Conservation (phyloP, 2,888 invertebrate species). For the Diarsia rubi region DNA sequence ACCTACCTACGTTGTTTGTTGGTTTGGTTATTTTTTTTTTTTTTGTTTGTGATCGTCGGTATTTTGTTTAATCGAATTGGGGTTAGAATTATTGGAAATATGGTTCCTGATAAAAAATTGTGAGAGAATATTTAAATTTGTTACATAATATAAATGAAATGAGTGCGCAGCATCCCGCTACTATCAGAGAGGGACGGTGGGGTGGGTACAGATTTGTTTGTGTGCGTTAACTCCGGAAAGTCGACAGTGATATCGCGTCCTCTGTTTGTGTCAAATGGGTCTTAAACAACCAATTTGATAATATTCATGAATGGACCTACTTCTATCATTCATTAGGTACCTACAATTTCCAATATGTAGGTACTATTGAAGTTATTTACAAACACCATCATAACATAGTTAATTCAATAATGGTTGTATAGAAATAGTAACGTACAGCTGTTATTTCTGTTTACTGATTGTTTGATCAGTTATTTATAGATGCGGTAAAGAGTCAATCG, state of each 20-base stretch:
- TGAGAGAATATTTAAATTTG: slow-evolving; percentile 46
- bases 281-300: slow-evolving; percentile 5
- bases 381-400: neutral
- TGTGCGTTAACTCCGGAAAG: slow-evolving; percentile 61
- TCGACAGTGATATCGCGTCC: slow-evolving; percentile 44
- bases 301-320: neutral
- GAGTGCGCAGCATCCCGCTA: slow-evolving; percentile 75
- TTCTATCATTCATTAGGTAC: slow-evolving; percentile 2
- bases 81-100: neutral
- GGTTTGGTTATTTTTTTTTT: slow-evolving; percentile 3
- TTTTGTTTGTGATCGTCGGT: neutral
- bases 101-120: neutral
- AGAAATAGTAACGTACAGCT: slow-evolving; percentile 33
- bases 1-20: neutral
- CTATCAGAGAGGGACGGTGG: slow-evolving; percentile 63
- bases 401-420: neutral
- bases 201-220: slow-evolving; percentile 67
- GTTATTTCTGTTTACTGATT: slow-evolving; percentile 35
- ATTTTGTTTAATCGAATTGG: neutral
- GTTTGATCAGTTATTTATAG: slow-evolving; percentile 40
- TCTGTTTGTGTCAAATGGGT: slow-evolving; percentile 29
- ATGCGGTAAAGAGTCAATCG: slow-evolving; percentile 43
- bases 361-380: slow-evolving; percentile 1
- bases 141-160: slow-evolving; percentile 73
- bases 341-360: too few species aligned